A percentile compares a stretch with the other conserved stretches of the same genome.
Evolutionary conservation across 2,888 invertebrate species (phyloP).

Genomic region (Drosophila cracens): DNA sequence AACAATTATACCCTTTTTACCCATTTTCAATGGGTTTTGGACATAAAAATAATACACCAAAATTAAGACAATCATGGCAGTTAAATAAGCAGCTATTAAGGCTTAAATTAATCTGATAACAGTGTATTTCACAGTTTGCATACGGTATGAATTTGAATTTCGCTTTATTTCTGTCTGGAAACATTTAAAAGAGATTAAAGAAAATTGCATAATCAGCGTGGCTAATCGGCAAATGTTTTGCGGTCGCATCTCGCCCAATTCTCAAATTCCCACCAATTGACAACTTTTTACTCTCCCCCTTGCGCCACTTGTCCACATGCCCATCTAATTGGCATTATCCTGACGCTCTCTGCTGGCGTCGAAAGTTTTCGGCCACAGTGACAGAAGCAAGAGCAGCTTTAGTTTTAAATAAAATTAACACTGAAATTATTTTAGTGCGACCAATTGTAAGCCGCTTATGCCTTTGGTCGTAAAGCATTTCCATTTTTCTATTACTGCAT

Average conservation of each 20-base stretch:
- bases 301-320: slow-evolving; percentile 20
- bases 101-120: not conserved
- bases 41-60: not conserved
- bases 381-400: slow-evolving; percentile 26
- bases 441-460: slow-evolving; percentile 73
- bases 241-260: slow-evolving; percentile 38
- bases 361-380: slow-evolving; percentile 44
- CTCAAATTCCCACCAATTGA: slow-evolving; percentile 10
- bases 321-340: slow-evolving; percentile 72
- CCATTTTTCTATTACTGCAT: slow-evolving; percentile 45
- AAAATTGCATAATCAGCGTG: slow-evolving; percentile 71
- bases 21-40: not conserved
- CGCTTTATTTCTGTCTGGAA: not conserved
- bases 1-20: not conserved
- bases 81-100: not conserved
- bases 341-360: slow-evolving; percentile 32
- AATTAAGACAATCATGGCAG: not conserved
- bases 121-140: not conserved
- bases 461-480: slow-evolving; percentile 36
- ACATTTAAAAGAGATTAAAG: slow-evolving; percentile 59
- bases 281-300: not conserved
- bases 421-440: slow-evolving; percentile 72
- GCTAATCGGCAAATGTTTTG: slow-evolving; percentile 68
- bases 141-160: not conserved
- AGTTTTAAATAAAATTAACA: slow-evolving; percentile 71